Base-by-base conservation (phyloP, 2,888 invertebrate species). In the Dexiosoma caninum region DNA sequence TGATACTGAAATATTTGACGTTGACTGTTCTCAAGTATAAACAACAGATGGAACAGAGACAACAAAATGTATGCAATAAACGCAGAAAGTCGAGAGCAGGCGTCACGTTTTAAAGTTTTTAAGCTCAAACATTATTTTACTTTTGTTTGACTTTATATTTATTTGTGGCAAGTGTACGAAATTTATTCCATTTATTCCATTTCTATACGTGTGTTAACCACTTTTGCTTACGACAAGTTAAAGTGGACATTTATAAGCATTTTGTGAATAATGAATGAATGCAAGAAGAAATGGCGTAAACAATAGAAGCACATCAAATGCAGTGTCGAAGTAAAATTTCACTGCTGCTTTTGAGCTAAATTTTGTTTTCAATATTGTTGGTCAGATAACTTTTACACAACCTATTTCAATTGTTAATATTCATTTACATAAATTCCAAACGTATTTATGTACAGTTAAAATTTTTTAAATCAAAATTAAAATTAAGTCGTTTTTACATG, bases 221-320 rank as follows among this genome's bases (percentile, higher is more conserved):
- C n/a, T 46, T 23, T 21, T n/a, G 12, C 35, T 9, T 27, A 21
- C 42, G n/a, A 60, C 10, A 42, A 49, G 3, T 62, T 53, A 46
- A 46, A 69, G 35, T 53, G 44, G 60, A 53, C 59, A 76, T 49
- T 67, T 60, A 51, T 69, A 42, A 60, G 44, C 44, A 69, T 60
- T 59, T 69, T 46, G 44, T 19, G 44, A 69, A 69, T 23, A 59
- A 12, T 32, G 19, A 9, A 40, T n/a, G n/a, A n/a, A 9, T 37
- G 37, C n/a, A 37, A 37, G 12, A 37, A n/a, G n/a, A n/a, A n/a
- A n/a, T n/a, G n/a, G n/a, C n/a, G n/a, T n/a, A n/a, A n/a, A n/a
- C n/a, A n/a, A n/a, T n/a, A n/a, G n/a, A n/a, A n/a, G n/a, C n/a
- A n/a, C n/a, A n/a, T n/a, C n/a, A n/a, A n/a, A n/a, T n/a, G n/a